Percentiles rank a stretch among this genome's conserved stretches.
phyloP scores from a whole-genome alignment of 2,888 invertebrate species.

The Tholera decimalis region DNA sequence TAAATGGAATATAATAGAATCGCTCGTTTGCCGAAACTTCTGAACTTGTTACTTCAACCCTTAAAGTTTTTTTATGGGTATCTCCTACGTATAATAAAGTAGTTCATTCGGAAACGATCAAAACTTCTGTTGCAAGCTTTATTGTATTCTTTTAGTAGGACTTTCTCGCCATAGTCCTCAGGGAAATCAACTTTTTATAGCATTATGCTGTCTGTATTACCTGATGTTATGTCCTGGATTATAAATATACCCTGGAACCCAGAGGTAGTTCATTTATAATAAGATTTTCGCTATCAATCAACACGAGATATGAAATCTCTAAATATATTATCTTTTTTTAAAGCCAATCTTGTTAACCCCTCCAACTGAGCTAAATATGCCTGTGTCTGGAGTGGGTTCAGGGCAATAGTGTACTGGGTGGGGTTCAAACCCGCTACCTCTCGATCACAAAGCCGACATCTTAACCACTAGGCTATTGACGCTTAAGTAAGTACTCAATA shows the following conservation, averaged over 20 bases:
- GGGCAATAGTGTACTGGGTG: too few species aligned
- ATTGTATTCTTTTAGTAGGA: conserved; percentile 16
- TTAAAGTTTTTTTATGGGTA: neutral
- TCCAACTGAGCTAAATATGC: too few species aligned
- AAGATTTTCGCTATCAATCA: conserved; percentile 8
- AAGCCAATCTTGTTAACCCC: too few species aligned
- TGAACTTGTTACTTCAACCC: neutral
- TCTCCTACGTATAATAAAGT: neutral
- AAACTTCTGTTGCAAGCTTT: conserved; percentile 23
- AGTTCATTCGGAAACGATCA: neutral
- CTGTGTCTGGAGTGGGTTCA: too few species aligned
- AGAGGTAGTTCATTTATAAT: conserved; percentile 5
- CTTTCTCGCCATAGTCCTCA: conserved; percentile 6
- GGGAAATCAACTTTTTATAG: conserved; percentile 52
- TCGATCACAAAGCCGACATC: too few species aligned
- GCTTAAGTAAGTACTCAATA: too few species aligned
- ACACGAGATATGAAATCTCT: neutral
- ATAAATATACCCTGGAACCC: neutral
- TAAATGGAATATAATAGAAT: too few species aligned
- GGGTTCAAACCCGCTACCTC: too few species aligned
- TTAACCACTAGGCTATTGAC: too few species aligned
- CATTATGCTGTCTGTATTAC: conserved; percentile 23
- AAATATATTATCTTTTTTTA: too few species aligned
- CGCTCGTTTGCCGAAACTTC: neutral
- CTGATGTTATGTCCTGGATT: conserved; percentile 35